These are phyloP conservation scores for Flexamia atlantica DNA, from an alignment of 2,888 invertebrate genomes.

Conservation along the genomic window DNA sequence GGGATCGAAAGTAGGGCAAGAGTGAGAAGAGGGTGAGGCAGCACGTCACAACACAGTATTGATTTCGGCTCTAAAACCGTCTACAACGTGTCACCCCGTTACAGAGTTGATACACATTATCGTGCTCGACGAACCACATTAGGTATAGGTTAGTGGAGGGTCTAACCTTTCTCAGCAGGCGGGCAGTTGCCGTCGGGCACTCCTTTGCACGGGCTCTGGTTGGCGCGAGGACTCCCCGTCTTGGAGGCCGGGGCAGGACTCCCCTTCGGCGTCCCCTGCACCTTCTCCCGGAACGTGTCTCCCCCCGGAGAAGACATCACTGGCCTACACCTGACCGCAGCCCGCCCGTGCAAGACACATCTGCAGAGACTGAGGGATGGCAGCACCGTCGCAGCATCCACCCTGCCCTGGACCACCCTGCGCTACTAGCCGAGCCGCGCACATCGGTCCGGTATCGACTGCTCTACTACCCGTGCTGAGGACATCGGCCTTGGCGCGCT, in stretches of 20 bases:
- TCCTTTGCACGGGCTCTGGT: conserved; percentile 61
- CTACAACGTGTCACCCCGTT: neutral
- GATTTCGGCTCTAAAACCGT: conserved; percentile 10
- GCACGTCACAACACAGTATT: conserved; percentile 37
- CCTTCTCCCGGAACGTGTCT: conserved; percentile 56
- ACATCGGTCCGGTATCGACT: conserved; percentile 57
- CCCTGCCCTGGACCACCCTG: conserved; percentile 62
- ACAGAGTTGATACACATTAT: neutral
- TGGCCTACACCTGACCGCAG: conserved; percentile 56
- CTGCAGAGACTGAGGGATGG: conserved; percentile 61
- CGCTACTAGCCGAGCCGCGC: conserved; percentile 46
- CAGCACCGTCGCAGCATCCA: conserved; percentile 61
- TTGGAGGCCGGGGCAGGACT: conserved; percentile 60
- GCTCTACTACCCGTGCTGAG: conserved; percentile 14
- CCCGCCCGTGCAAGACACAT: conserved; percentile 60
- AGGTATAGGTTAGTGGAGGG: conserved; percentile 19
- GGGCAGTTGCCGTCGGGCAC: conserved; percentile 65
- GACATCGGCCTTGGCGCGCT: conserved; percentile 16
- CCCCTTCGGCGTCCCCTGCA: conserved; percentile 59
- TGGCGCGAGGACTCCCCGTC: conserved; percentile 34
- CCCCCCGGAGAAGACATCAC: conserved; percentile 52
- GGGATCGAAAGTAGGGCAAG: conserved; percentile 21
- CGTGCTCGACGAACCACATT: neutral
- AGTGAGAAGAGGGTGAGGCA: conserved; percentile 14
- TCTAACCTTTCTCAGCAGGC: conserved; percentile 62